Evolutionary conservation across 2,888 invertebrate genomes (phyloP), one percentile per base, ranked within the genome.

Genomic region (Rutpela maculata): DNA sequence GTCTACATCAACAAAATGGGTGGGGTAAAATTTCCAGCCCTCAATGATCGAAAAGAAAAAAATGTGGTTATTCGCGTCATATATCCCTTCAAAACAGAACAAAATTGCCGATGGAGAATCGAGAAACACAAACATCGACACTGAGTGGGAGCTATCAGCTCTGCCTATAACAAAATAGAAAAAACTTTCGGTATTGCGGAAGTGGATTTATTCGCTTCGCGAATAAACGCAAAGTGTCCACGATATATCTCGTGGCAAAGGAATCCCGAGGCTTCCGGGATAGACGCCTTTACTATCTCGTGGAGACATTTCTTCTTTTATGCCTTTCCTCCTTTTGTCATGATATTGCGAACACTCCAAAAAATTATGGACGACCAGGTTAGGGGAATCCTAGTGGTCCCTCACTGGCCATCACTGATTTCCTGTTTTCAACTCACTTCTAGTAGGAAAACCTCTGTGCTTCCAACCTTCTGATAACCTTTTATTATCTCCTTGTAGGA

Each of bases 361-460:
- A 74, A 74, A 67, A 67, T 59, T 7, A 18, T n/a, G 5, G 15
- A 57, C 0, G 85, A 87, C 55, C 77, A 78, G 57, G 83, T 86
- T 7, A 70, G 65, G 22, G 85, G 84, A 7, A 82, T 86, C n/a
- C 62, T 86, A 9, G 83, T 86, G 7, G 85, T 86, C 11, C 85
- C 83, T 19, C 57, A 73, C 15, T 87, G 81, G 85, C 79, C 80
- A 87, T 71, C 82, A 84, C 0, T 86, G 84, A 86, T 85, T 79
- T 63, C 85, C 85, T 1, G 9, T 86, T 4, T 86, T 85, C 72
- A 15, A 60, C 65, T 62, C 62, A 4, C 43, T 78, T 10, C 55
- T 75, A 6, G 63, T 65, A 3, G 11, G 22, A 50, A 22, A 81
- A 18, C 72, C 77, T 84, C n/a, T 69, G 22, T 17, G 9, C 11